These are phyloP conservation scores for Himalopsyche kuldschensis DNA, from an alignment of 2,888 invertebrate genomes.

Conservation along the genomic window DNA sequence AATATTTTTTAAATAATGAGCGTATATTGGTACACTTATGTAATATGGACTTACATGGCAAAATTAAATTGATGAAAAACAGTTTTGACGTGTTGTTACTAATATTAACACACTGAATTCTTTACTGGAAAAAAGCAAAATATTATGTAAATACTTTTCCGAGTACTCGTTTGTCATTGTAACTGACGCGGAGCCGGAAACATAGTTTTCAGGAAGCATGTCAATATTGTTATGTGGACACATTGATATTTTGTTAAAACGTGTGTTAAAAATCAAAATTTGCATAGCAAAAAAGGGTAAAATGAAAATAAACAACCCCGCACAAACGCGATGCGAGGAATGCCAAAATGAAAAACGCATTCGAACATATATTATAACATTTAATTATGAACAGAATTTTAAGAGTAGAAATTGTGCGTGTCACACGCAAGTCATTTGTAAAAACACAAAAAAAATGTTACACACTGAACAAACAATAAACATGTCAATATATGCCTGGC, in stretches of 20 bases:
- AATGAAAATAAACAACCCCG: neutral
- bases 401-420: constrained; percentile 12
- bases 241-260: neutral
- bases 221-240: neutral
- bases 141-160: neutral
- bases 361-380: constrained; percentile 22
- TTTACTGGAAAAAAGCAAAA: too few relatives aligned
- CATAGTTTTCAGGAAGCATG: neutral
- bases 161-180: neutral
- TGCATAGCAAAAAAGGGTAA: neutral
- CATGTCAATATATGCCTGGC: constrained; percentile 24
- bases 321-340: constrained; percentile 13
- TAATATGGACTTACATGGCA: too few relatives aligned
- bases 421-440: constrained; percentile 4
- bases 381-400: constrained; percentile 16
- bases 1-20: too few relatives aligned
- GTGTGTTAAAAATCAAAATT: neutral
- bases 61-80: too few relatives aligned
- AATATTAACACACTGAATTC: too few relatives aligned
- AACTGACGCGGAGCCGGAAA: neutral
- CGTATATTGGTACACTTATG: too few relatives aligned
- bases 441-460: constrained; percentile 23
- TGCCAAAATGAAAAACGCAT: constrained; percentile 30
- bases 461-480: constrained; percentile 30
- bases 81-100: too few relatives aligned